Percentiles rank a stretch among this genome's conserved stretches.
Conservation (phyloP, 92 coral and sea anemone genomes). For the Montipora capitata region DNA sequence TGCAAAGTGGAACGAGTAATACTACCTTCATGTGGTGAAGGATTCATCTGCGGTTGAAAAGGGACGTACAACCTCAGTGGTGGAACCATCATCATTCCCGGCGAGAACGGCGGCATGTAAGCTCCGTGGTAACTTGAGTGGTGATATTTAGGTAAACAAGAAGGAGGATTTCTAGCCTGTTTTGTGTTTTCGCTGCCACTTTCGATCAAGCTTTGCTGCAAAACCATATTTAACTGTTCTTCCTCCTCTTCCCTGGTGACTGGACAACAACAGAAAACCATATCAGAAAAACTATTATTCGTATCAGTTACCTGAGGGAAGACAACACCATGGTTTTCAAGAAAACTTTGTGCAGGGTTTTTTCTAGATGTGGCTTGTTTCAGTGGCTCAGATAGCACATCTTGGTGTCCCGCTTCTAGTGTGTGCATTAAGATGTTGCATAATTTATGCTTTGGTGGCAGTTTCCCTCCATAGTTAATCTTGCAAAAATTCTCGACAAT, state of each 20-base stretch:
- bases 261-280: conserved; percentile 41
- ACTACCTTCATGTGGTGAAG: conserved; percentile 26
- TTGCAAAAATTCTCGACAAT: conserved; percentile 69
- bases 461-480: too few species aligned
- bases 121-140: not conserved
- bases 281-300: conserved; percentile 7
- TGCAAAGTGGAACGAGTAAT: conserved; percentile 29
- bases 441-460: conserved; percentile 48
- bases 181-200: not conserved
- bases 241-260: conserved; percentile 43
- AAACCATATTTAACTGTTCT: conserved; percentile 61
- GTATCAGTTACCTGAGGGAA: conserved; percentile 58
- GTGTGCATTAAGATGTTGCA: conserved; percentile 38
- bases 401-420: conserved; percentile 25
- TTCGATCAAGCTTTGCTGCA: conserved; percentile 58
- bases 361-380: conserved; percentile 44
- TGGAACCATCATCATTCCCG: conserved; percentile 25
- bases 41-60: not conserved
- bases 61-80: conserved; percentile 25
- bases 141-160: not conserved
- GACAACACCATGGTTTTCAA: conserved; percentile 58
- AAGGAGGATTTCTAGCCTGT: not conserved
- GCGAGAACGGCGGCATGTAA: not conserved
- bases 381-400: conserved; percentile 4
- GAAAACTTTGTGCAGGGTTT: conserved; percentile 61